Percentiles rank a stretch among this genome's conserved stretches.
phyloP scores from a whole-genome alignment of 2,888 invertebrate genomes.

The Zhengitettix transpicula region DNA sequence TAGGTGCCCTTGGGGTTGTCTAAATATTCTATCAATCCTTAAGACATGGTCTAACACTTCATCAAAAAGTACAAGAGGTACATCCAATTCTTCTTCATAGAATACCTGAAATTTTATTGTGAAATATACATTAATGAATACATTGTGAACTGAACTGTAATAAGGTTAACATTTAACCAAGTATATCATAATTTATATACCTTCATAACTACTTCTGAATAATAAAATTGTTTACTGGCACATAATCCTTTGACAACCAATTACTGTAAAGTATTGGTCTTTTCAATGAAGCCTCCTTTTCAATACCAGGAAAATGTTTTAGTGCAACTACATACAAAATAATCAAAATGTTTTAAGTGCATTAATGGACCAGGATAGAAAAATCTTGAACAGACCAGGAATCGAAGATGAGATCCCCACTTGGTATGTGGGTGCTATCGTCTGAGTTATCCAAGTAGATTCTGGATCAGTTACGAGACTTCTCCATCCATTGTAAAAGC shows the following conservation, averaged over 20 bases:
- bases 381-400: no score
- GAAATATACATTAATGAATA: not conserved
- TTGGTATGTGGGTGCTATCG: no score
- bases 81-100: slow-evolving; percentile 98
- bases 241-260: slow-evolving; percentile 97
- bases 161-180: not conserved
- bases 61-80: slow-evolving; percentile 93
- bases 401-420: no score
- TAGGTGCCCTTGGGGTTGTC: slow-evolving; percentile 96
- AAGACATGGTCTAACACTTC: slow-evolving; percentile 99
- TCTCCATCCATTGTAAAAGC: no score
- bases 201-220: not conserved
- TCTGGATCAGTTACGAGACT: no score
- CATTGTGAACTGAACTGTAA: no score
- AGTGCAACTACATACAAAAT: no score
- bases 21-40: slow-evolving; percentile 95
- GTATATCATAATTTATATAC: not conserved
- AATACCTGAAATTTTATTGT: slow-evolving; percentile 45
- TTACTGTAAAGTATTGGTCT: slow-evolving; percentile 96
- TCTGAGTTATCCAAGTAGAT: no score
- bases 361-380: no score
- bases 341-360: no score
- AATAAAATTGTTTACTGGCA: slow-evolving; percentile 65
- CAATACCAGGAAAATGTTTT: slow-evolving; percentile 87
- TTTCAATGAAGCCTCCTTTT: slow-evolving; percentile 66